These are phyloP conservation scores for Enteromius paludinosus DNA, from an alignment of 2,797 vertebrate species.

Conservation along the genomic window DNA sequence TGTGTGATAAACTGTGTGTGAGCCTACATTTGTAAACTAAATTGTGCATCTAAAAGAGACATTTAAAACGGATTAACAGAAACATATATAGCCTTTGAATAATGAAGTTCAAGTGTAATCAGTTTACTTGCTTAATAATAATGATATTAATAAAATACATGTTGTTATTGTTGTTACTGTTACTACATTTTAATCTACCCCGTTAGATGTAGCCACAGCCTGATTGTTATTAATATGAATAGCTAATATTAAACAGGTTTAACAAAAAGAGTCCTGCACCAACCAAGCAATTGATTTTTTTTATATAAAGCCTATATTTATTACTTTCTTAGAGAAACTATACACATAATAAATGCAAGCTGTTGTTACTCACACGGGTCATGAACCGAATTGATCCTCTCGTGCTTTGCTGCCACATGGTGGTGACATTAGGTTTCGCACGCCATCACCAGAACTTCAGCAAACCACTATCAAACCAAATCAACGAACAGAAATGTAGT, in stretches of 20 bases:
- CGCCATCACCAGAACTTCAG: background rate
- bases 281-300: background rate
- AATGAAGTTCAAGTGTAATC: background rate
- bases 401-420: slow-evolving; percentile 27
- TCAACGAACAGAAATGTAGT: too few species aligned
- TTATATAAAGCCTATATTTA: too few species aligned
- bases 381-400: background rate
- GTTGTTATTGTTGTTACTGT: background rate
- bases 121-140: background rate
- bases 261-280: background rate
- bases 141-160: background rate
- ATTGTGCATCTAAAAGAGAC: background rate
- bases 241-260: background rate
- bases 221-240: background rate
- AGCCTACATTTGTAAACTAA: background rate
- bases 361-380: background rate
- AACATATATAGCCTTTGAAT: background rate
- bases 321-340: too few species aligned
- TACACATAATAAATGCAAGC: background rate
- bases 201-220: background rate
- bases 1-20: background rate
- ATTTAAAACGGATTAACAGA: background rate
- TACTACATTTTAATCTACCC: background rate
- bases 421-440: background rate
- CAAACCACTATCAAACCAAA: background rate